phyloP scores from a whole-genome alignment of 23 tunicate genomes.

The Ascidia mentula region DNA sequence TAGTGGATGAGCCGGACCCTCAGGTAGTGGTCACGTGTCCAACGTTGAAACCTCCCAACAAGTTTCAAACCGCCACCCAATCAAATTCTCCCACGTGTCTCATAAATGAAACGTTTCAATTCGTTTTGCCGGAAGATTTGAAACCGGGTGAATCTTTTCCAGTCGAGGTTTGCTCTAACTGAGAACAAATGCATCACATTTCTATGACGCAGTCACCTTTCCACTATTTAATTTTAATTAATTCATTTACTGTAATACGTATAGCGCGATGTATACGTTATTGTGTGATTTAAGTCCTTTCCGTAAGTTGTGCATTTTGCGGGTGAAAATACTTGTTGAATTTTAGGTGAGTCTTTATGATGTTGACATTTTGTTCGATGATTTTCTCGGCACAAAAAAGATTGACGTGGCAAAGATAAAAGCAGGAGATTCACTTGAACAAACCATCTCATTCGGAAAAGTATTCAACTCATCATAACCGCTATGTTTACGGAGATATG shows the following conservation, averaged over 20 bases:
- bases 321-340: background rate
- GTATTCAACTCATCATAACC: background rate
- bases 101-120: constrained; percentile 23
- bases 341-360: background rate
- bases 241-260: too few species aligned
- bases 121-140: constrained; percentile 18
- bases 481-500: background rate
- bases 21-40: constrained; percentile 27
- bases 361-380: background rate
- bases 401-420: background rate
- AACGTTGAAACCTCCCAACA: background rate
- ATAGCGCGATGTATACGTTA: too few species aligned
- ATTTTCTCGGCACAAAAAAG: background rate
- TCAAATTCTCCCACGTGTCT: constrained; percentile 6
- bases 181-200: background rate
- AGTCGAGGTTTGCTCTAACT: constrained; percentile 35
- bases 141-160: constrained; percentile 5
- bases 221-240: too few species aligned
- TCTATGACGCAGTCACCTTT: too few species aligned
- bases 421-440: background rate
- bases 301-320: background rate
- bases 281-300: too few species aligned
- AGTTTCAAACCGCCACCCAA: background rate
- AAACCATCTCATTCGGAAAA: background rate
- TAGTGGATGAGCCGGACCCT: constrained; percentile 53